Conservation (phyloP, 2,113 vertebrate species). For the Thymallus thymallus region DNA sequence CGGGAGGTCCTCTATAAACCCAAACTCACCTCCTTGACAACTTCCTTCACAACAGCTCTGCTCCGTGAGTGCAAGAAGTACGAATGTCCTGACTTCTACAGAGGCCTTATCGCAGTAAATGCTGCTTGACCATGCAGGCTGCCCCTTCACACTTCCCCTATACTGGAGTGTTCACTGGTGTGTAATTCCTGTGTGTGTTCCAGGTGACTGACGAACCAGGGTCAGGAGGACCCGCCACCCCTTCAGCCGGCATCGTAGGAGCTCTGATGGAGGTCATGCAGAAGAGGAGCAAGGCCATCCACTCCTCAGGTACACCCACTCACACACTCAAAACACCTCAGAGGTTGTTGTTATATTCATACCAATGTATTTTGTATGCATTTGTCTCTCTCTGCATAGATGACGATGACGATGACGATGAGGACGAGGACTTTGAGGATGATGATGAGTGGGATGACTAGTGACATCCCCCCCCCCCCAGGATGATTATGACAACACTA, state of each 20-base stretch:
- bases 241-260: constrained; percentile 92
- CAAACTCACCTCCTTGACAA: no score
- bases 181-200: neutral
- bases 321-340: neutral
- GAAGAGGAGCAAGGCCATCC: constrained; percentile 97
- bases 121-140: neutral
- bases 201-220: constrained; percentile 77
- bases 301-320: constrained; percentile 85
- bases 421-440: constrained; percentile 96
- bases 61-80: no score
- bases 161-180: neutral
- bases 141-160: neutral
- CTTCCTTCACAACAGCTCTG: no score
- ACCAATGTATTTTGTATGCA: neutral
- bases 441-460: constrained; percentile 98
- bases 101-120: no score
- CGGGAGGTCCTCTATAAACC: no score
- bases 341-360: neutral
- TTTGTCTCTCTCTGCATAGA: constrained; percentile 68
- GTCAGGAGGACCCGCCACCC: constrained; percentile 72
- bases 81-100: no score
- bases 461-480: constrained; percentile 54
- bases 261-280: constrained; percentile 98
- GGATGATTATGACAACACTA: constrained; percentile 86
- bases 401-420: constrained; percentile 94